Evolutionary conservation across 1,140 invertebrate species (phyloP).

Genomic region (Aphaenogaster ashmeadi): DNA sequence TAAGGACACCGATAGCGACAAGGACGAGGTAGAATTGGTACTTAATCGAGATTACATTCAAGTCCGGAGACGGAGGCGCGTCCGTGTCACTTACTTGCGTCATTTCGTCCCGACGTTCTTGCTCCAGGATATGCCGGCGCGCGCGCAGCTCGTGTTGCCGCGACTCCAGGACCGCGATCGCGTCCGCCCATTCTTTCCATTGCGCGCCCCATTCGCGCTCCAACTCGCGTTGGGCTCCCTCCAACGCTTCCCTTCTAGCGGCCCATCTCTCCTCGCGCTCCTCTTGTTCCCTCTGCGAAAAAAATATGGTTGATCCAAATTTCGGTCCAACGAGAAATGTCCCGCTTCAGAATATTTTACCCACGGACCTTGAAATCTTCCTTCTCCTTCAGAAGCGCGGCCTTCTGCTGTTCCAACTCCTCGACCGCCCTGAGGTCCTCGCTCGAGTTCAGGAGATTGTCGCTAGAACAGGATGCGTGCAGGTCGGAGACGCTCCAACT

Average conservation of each 20-base stretch:
- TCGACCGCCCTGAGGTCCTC: constrained; percentile 85
- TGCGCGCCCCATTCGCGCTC: constrained; percentile 87
- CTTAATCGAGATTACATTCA: constrained; percentile 84
- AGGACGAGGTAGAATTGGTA: constrained; percentile 86
- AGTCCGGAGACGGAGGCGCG: constrained; percentile 82
- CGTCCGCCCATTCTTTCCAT: constrained; percentile 86
- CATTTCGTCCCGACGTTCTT: constrained; percentile 87
- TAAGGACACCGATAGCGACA: constrained; percentile 85
- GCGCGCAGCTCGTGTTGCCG: constrained; percentile 86
- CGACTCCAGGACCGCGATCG: constrained; percentile 84
- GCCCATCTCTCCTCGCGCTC: constrained; percentile 87
- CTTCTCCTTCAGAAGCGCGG: constrained; percentile 85
- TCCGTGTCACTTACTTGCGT: constrained; percentile 87
- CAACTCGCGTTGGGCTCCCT: constrained; percentile 87
- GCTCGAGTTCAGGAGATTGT: constrained; percentile 89
- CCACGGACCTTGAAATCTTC: constrained; percentile 85
- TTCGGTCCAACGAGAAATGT: not conserved
- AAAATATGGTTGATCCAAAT: not conserved
- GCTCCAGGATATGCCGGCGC: constrained; percentile 84
- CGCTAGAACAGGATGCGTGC: constrained; percentile 90
- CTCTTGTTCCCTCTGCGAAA: constrained; percentile 85
- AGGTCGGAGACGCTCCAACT: constrained; percentile 94
- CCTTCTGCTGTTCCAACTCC: constrained; percentile 86
- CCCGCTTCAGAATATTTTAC: not conserved
- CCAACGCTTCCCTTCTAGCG: constrained; percentile 85